phyloP scores from a whole-genome alignment of 2,888 invertebrate genomes.

The Patella depressa region DNA sequence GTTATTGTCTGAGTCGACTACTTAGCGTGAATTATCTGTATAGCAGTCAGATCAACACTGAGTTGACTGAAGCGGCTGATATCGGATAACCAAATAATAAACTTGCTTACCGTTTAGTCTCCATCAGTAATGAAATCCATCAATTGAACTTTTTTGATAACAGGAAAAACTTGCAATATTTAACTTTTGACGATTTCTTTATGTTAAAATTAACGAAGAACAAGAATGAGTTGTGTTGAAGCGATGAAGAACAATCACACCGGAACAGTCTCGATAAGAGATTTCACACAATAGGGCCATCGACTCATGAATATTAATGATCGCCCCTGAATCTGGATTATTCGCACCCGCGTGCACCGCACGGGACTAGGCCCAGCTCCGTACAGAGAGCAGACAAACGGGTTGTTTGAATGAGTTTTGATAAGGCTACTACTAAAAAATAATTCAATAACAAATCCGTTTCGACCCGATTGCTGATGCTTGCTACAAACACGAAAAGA shows the following conservation, averaged over 20 bases:
- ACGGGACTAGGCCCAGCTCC: neutral
- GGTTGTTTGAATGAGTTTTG: neutral
- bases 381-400: neutral
- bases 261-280: slow-evolving; percentile 42
- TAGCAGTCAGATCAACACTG: slow-evolving; percentile 10
- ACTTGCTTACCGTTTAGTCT: slow-evolving; percentile 1
- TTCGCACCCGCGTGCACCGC: neutral
- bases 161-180: neutral
- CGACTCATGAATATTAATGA: slow-evolving; percentile 29
- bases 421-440: slow-evolving; percentile 7
- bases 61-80: neutral
- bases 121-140: slow-evolving; percentile 10
- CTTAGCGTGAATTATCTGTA: slow-evolving; percentile 12
- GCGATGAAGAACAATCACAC: slow-evolving; percentile 34
- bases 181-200: neutral
- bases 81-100: slow-evolving; percentile 3
- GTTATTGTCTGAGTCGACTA: slow-evolving; percentile 12
- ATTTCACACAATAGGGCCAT: slow-evolving; percentile 42
- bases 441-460: slow-evolving; percentile 5
- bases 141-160: slow-evolving; percentile 10
- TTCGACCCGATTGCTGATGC: slow-evolving; percentile 2
- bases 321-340: slow-evolving; percentile 23
- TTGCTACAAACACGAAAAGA: slow-evolving; percentile 5
- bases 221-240: slow-evolving; percentile 17
- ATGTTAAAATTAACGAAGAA: slow-evolving; percentile 8